Base-by-base conservation (phyloP, 2,888 invertebrate species). In the Aspidiotus rigidus region DNA sequence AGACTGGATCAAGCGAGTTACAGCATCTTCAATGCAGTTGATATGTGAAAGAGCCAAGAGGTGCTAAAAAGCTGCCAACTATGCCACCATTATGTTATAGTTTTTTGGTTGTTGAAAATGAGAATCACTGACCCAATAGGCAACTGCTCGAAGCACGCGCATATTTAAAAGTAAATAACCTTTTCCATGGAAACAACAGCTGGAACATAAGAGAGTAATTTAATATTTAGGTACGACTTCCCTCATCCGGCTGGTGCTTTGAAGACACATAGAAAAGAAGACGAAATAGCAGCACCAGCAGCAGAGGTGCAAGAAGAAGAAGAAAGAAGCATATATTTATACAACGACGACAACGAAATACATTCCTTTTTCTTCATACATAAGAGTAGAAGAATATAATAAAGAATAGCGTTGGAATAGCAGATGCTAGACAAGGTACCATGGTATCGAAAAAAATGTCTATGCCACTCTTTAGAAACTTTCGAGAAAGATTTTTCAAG, bases 171-270 rank as follows among this genome's bases (percentile, higher is more conserved):
- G 59, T 59, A 59, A 59, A 59, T 59, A 59, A 59, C 59, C 59
- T 59, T 59, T 28, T 59, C 28, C 28, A 13, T 59, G 59, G 59
- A 59, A 59, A 59, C 59, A 59, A 59, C 59, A 59, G 59, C 59
- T 59, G 59, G 59, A 59, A 59, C 59, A 59, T 59, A 28, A 59
- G 59, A 28, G 28, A 59, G 59, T 59, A 59, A 59, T 59, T 59
- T 59, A 59, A 59, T 59, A 59, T 28, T 28, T 59, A 17, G 28
- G 59, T 28, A 59, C 59, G 28, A 59, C 59, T 59, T 59, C 59
- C 59, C 59, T 59, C 59, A 59, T 59, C 59, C 59, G 59, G 59
- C 59, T 59, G 59, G 59, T 59, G 59, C 59, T 59, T 7, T 59
- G 28, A 28, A 59, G 28, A 59, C 28, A 28, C 5, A 28, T 28